Evolutionary conservation across 2,888 invertebrate genomes (phyloP).

Genomic region (Drosophila mulleri): DNA sequence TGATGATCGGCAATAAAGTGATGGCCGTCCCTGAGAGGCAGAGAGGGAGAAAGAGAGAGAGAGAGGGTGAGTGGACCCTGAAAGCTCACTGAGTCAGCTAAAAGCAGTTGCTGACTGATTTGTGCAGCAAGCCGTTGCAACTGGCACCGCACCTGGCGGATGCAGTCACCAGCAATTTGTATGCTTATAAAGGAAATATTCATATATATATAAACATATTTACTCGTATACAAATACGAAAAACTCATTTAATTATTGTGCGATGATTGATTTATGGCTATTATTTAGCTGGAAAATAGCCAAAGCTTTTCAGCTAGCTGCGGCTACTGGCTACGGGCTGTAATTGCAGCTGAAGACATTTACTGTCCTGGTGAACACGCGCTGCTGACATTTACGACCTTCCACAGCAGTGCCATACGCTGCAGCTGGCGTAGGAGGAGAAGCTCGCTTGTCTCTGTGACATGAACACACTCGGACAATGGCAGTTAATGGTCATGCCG

Average conservation of each 20-base stretch:
- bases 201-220: not conserved
- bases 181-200: constrained; percentile 1
- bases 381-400: constrained; percentile 82
- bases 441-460: constrained; percentile 58
- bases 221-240: not conserved
- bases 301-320: constrained; percentile 14
- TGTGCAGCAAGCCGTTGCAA: constrained; percentile 14
- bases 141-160: constrained; percentile 34
- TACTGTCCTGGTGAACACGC: constrained; percentile 70
- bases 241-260: constrained; percentile 59
- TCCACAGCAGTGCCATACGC: constrained; percentile 64
- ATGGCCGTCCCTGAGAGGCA: constrained; percentile 42
- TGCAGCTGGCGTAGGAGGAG: constrained; percentile 27
- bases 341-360: constrained; percentile 83
- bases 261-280: constrained; percentile 64
- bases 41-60: not conserved
- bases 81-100: constrained; percentile 72
- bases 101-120: constrained; percentile 61
- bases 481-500: constrained; percentile 76
- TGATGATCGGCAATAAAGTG: constrained; percentile 80
- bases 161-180: constrained; percentile 32
- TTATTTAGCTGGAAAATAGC: constrained; percentile 36
- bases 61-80: not conserved
- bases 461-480: constrained; percentile 71
- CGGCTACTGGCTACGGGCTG: constrained; percentile 40